Base-by-base conservation (phyloP, 2,113 vertebrate species). In the Turnix velox region DNA sequence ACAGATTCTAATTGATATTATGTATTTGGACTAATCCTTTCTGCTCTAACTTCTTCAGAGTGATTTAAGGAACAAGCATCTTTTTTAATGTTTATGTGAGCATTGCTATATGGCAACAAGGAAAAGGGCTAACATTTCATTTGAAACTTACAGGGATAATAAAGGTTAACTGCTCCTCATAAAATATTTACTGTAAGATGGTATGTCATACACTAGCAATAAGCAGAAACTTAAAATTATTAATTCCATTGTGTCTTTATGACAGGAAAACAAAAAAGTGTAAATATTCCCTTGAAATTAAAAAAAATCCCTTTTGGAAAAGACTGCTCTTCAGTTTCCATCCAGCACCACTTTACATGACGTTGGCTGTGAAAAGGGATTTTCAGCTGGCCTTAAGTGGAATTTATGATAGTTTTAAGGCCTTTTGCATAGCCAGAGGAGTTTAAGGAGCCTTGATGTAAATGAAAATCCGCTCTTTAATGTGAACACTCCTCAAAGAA, bases 381-480 rank as follows among this genome's bases (percentile, higher is more conserved):
- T 94, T 92, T 95, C 93, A 62, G 46, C 51, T 62, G 27, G 51
- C 59, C 24, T 91, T 89, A 42, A 80, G 58, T 35, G 39, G 75
- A 91, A 85, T 90, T 91, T 79, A 78, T 84, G 69, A 42, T 30
- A 19, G 15, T 63, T 93, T 87, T 82, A 96, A 95, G 78, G 87
- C 23, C 27, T 87, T 73, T 69, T 68, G 55, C 63, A 33, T 37
- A 85, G 77, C 66, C 74, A 93, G 54, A 87, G 62, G 62, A 91
- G n/a, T 5, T 19, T 66, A 88, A 84, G 71, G 63, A 93, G 71
- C 84, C 87, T 79, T 62, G 62, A 84, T 76, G 58, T 83, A 89
- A 85, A 93, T 35, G 58, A 85, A 96, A 96, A 93, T 89, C 91
- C 94, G 89, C 76, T 88, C 71, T 89, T 94, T 93, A 94, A 95